Evolutionary conservation across 2,888 invertebrate genomes (phyloP).

Genomic region (Ptychoptera contaminata): DNA sequence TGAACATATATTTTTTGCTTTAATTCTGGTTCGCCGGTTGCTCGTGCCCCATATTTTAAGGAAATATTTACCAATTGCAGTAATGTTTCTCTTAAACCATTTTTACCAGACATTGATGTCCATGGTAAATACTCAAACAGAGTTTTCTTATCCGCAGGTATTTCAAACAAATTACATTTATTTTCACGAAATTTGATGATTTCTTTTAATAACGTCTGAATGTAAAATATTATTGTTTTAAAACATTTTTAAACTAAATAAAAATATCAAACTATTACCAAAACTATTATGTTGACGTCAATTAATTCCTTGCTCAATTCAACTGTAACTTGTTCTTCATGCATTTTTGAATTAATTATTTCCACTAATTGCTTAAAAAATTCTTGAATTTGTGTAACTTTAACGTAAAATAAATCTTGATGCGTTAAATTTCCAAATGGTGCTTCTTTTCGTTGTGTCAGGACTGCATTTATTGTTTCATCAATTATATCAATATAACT

Average conservation of each 20-base stretch:
- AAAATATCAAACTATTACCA: constrained; percentile 23
- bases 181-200: constrained; percentile 46
- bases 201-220: constrained; percentile 44
- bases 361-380: constrained; percentile 46
- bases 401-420: constrained; percentile 61
- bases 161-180: constrained; percentile 35
- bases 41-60: constrained; percentile 26
- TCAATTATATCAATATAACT: constrained; percentile 32
- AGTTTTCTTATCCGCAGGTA: constrained; percentile 26
- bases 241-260: constrained; percentile 5
- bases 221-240: not conserved
- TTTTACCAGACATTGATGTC: constrained; percentile 48
- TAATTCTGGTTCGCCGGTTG: constrained; percentile 26
- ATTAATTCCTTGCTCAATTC: constrained; percentile 38
- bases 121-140: constrained; percentile 53
- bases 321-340: constrained; percentile 39
- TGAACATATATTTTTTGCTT: constrained; percentile 46
- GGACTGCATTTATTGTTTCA: constrained; percentile 38
- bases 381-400: constrained; percentile 48
- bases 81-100: constrained; percentile 34
- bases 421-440: constrained; percentile 39
- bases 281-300: constrained; percentile 40
- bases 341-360: constrained; percentile 41
- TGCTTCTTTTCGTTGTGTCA: constrained; percentile 31
- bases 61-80: constrained; percentile 28